A percentile compares a stretch with the other conserved stretches of the same genome.
phyloP scores from a whole-genome alignment of 2,113 vertebrate species.

The Microtus montanus region DNA sequence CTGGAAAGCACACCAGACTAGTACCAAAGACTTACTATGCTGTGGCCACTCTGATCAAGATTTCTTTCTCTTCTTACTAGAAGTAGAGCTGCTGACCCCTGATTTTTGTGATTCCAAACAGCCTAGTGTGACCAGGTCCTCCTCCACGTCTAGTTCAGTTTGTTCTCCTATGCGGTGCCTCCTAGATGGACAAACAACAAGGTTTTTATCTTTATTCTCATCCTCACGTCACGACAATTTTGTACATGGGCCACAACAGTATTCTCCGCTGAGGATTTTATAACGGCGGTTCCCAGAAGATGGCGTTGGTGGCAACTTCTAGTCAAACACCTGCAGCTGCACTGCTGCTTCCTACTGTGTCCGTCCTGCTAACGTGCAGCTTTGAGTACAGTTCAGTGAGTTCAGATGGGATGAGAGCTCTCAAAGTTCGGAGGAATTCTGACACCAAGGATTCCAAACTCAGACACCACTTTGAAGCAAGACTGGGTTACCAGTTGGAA shows the following conservation, averaged over 20 bases:
- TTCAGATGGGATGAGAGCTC: background rate
- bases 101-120: background rate
- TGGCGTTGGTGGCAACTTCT: background rate
- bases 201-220: conserved; percentile 66
- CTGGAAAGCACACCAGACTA: background rate
- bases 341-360: background rate
- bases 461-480: conserved; percentile 11
- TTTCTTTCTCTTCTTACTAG: background rate
- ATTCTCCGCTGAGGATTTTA: background rate
- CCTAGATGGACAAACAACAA: background rate
- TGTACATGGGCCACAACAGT: background rate
- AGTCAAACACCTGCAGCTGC: background rate
- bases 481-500: background rate
- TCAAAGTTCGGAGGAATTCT: conserved; percentile 1
- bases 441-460: conserved; percentile 20
- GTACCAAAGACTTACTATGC: background rate
- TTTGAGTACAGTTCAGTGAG: conserved; percentile 18
- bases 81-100: background rate
- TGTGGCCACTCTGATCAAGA: background rate
- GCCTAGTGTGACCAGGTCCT: background rate
- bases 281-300: background rate
- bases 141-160: background rate
- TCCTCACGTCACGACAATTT: conserved; percentile 36
- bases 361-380: background rate
- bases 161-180: background rate